Evolutionary conservation across 2,113 vertebrate species (phyloP).

Genomic region (Dicrurus megarhynchus): DNA sequence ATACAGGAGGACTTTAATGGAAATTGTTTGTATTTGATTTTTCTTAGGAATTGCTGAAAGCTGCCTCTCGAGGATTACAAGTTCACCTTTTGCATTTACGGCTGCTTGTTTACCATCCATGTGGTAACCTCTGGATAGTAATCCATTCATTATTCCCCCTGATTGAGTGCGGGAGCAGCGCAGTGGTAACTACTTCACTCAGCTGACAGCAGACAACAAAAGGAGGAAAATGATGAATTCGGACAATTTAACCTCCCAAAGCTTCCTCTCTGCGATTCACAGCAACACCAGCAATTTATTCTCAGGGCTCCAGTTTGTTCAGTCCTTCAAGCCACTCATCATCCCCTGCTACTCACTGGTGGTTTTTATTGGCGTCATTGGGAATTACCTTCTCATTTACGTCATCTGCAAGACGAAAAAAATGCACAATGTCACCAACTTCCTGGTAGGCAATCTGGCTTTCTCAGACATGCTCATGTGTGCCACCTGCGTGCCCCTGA

Average conservation of each 20-base stretch:
- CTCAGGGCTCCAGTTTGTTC: slow-evolving; percentile 80
- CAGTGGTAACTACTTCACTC: background rate
- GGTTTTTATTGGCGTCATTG: slow-evolving; percentile 77
- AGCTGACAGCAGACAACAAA: background rate
- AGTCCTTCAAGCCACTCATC: slow-evolving; percentile 82
- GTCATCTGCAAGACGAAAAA: slow-evolving; percentile 81
- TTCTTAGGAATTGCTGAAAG: slow-evolving; percentile 22
- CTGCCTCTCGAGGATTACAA: slow-evolving; percentile 9
- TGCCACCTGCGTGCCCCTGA: slow-evolving; percentile 78
- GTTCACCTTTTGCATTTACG: slow-evolving; percentile 5
- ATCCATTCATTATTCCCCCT: slow-evolving; percentile 11
- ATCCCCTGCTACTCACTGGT: slow-evolving; percentile 79
- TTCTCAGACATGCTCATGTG: slow-evolving; percentile 87
- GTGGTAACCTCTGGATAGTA: slow-evolving; percentile 16
- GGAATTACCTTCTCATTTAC: slow-evolving; percentile 83
- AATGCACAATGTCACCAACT: slow-evolving; percentile 85
- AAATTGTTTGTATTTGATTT: slow-evolving; percentile 26
- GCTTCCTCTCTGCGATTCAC: slow-evolving; percentile 71
- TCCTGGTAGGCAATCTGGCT: slow-evolving; percentile 86
- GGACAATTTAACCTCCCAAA: slow-evolving; percentile 71
- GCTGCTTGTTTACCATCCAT: slow-evolving; percentile 31
- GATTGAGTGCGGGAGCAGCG: background rate
- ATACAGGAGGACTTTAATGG: background rate
- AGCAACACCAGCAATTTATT: slow-evolving; percentile 70
- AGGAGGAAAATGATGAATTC: slow-evolving; percentile 53